Evolutionary conservation across 2,113 vertebrate species (phyloP), one percentile per base, ranked within the genome.

Genomic region (Rhinoderma darwinii): DNA sequence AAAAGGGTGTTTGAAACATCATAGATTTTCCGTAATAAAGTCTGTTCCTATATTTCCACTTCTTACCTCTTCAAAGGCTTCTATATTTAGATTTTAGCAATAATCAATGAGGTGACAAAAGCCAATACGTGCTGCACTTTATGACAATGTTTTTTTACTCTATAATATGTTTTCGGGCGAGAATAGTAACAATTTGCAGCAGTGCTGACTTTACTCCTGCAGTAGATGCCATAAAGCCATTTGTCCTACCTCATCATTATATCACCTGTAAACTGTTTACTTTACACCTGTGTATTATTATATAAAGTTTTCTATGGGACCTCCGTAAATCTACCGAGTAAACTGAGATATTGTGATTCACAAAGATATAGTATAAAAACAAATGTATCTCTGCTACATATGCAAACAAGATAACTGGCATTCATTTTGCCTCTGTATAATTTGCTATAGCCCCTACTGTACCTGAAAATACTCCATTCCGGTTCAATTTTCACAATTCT

Each of bases 401-500:
- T 76, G 74, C 7, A 75, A 9, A 75, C 37, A 75, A 6, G 10
- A n/a, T n/a, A 43, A 18, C 17, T 72, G 32, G 4, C 11, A 43
- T 43, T 77, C 30, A 32, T 35, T 22, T 72, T 37, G 20, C 37
- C 68, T 27, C 1, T 17, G 2, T 76, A 50, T 54, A 30, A 2
- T 47, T 50, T 77, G 32, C 22, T 18, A 47, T 11, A 25, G 30
- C 14, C 22, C 39, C 10, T 75, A 8, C 47, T 17, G 1, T 89
- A 99, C 98, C 98, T 99, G 92, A 97, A 93, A 50, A 99, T 99
- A 93, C 97, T 99, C 98, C 98, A 99, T 87, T 99, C 98, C 0
- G 98, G 98, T 89, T 99, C 98, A 0, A 99, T 96, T 90, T 95
- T 96, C 86, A 95, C 91, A 80, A 99, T 96, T 63, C 96, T 97